Percentiles rank a stretch among this genome's conserved stretches.
Evolutionary conservation across 2,113 vertebrate species (phyloP).

Genomic region (Triplophysa rosa): DNA sequence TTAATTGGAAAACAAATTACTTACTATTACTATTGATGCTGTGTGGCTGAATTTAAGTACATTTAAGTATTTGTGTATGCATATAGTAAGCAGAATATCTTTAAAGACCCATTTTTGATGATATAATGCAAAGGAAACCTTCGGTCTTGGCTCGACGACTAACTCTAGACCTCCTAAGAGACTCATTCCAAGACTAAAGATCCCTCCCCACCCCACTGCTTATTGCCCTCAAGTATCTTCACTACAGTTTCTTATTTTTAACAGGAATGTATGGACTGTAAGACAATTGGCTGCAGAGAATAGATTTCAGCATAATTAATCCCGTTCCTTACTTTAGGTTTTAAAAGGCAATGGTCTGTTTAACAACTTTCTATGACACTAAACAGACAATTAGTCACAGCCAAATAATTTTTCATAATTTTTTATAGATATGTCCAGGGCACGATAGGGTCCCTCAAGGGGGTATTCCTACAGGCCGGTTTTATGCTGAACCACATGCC

Average conservation of each 20-base stretch:
- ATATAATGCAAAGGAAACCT: too few species aligned
- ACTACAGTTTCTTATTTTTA: constrained; percentile 50
- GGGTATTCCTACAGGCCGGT: constrained; percentile 56
- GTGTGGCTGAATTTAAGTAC: too few species aligned
- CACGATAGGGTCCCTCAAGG: constrained; percentile 53
- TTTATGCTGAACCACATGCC: constrained; percentile 52
- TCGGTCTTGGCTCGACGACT: not conserved
- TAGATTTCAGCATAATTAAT: constrained; percentile 82
- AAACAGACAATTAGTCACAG: constrained; percentile 80
- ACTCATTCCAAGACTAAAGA: not conserved
- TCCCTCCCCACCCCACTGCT: not conserved
- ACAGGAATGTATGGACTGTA: constrained; percentile 58
- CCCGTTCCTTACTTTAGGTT: constrained; percentile 76
- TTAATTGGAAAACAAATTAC: too few species aligned
- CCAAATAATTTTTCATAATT: constrained; percentile 77
- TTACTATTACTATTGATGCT: too few species aligned
- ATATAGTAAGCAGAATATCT: too few species aligned
- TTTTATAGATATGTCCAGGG: constrained; percentile 72
- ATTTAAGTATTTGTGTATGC: too few species aligned
- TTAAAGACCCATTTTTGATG: too few species aligned
- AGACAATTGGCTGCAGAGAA: constrained; percentile 72
- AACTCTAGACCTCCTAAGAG: not conserved
- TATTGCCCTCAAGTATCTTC: not conserved
- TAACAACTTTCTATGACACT: constrained; percentile 78
- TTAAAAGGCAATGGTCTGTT: constrained; percentile 81